phyloP scores from a whole-genome alignment of 2,113 vertebrate species.

The Bothrops jararaca region DNA sequence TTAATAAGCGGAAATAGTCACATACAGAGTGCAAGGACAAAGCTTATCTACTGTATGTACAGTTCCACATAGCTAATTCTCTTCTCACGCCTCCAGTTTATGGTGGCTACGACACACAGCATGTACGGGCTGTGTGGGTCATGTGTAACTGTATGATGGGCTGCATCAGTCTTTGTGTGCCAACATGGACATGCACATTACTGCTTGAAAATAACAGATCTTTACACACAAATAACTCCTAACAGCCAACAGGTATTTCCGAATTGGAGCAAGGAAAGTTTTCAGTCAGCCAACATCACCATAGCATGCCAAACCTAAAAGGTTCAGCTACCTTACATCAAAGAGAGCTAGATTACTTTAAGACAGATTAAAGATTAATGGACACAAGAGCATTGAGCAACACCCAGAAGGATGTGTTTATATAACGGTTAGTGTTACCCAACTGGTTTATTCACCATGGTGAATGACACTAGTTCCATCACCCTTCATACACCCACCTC shows the following conservation, averaged over 20 bases:
- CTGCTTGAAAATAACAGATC: neutral
- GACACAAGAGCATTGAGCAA: constrained; percentile 3
- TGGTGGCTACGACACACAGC: neutral
- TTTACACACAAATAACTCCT: neutral
- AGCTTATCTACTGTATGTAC: neutral
- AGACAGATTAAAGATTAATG: neutral
- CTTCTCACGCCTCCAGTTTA: neutral
- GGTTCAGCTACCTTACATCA: constrained; percentile 8
- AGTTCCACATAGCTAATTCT: neutral
- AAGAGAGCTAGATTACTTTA: constrained; percentile 16
- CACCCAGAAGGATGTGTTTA: constrained; percentile 41
- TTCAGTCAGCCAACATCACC: neutral
- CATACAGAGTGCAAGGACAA: neutral
- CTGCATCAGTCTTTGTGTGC: neutral
- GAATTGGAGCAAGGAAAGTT: neutral
- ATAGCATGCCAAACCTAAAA: neutral
- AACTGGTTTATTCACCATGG: constrained; percentile 53
- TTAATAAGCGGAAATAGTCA: neutral
- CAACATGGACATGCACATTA: neutral
- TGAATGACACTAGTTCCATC: constrained; percentile 64
- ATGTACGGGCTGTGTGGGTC: too few relatives aligned
- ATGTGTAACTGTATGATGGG: neutral
- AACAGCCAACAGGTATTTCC: neutral
- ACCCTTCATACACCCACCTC: constrained; percentile 60
- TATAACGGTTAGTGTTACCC: constrained; percentile 47